Conservation (phyloP, 2,113 vertebrate species). For the Caranx ignobilis region DNA sequence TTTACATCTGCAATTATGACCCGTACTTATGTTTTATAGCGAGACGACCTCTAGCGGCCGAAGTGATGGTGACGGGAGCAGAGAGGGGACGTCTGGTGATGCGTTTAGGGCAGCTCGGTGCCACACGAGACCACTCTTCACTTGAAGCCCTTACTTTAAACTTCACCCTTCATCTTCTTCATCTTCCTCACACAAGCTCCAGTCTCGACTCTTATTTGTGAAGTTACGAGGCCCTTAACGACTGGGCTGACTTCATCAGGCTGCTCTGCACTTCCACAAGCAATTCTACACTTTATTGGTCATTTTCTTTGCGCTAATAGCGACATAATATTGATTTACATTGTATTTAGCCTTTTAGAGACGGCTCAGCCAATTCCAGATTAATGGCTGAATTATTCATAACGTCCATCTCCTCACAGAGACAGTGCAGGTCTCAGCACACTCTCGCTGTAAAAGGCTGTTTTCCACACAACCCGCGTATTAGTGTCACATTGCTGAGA, state of each 20-base stretch:
- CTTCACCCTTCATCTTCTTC: too few species aligned
- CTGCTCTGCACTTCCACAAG: neutral
- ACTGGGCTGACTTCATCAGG: neutral
- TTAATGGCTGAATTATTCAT: constrained; percentile 29
- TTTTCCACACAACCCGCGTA: constrained; percentile 7
- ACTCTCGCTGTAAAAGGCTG: neutral
- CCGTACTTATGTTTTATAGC: too few species aligned
- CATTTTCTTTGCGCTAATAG: neutral
- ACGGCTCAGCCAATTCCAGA: neutral
- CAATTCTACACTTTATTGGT: neutral
- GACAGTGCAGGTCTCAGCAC: neutral
- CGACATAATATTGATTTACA: constrained; percentile 31
- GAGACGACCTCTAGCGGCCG: too few species aligned
- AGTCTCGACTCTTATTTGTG: neutral
- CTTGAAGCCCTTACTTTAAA: too few species aligned
- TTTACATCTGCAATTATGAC: too few species aligned
- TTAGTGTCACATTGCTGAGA: constrained; percentile 7
- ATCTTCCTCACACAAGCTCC: too few species aligned
- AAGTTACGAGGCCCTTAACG: neutral
- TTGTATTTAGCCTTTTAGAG: constrained; percentile 18
- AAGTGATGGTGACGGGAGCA: too few species aligned
- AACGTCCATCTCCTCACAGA: neutral
- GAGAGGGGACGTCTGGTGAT: too few species aligned
- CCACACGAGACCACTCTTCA: too few species aligned
- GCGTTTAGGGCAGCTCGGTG: too few species aligned